A percentile compares a stretch with the other conserved stretches of the same genome.
phyloP scores from a whole-genome alignment of 2,888 invertebrate species.

The Phrixothrix hirtus region DNA sequence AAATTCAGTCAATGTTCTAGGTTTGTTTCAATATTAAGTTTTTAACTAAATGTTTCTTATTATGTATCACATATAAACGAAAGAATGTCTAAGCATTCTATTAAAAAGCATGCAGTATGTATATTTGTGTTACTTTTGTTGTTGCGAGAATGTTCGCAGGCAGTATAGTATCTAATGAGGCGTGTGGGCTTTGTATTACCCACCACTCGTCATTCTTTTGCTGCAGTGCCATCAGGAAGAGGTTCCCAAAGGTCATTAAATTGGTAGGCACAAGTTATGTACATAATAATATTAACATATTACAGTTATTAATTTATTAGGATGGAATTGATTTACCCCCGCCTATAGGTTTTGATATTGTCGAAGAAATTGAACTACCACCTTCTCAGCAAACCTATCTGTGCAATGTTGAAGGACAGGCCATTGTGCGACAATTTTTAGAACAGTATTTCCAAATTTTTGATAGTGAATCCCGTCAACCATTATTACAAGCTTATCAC shows the following conservation, averaged over 20 bases:
- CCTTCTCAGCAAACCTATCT: constrained; percentile 72
- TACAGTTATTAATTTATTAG: too few relatives aligned
- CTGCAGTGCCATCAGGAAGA: constrained; percentile 87
- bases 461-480: constrained; percentile 78
- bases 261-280: too few relatives aligned
- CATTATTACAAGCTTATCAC: constrained; percentile 84
- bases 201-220: constrained; percentile 50
- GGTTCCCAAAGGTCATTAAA: constrained; percentile 82
- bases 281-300: too few relatives aligned
- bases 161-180: too few relatives aligned
- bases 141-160: too few relatives aligned
- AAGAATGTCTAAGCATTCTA: too few relatives aligned
- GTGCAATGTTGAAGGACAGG: constrained; percentile 66
- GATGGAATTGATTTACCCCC: constrained; percentile 83
- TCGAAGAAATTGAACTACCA: constrained; percentile 67
- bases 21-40: too few relatives aligned
- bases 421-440: constrained; percentile 77
- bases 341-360: constrained; percentile 86
- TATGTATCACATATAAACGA: too few relatives aligned
- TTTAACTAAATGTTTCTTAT: too few relatives aligned
- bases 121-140: too few relatives aligned
- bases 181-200: constrained; percentile 43
- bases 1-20: too few relatives aligned
- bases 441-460: constrained; percentile 84
- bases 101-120: too few relatives aligned